Base-by-base conservation (phyloP, 2,888 invertebrate species). In the Phalera bucephala region DNA sequence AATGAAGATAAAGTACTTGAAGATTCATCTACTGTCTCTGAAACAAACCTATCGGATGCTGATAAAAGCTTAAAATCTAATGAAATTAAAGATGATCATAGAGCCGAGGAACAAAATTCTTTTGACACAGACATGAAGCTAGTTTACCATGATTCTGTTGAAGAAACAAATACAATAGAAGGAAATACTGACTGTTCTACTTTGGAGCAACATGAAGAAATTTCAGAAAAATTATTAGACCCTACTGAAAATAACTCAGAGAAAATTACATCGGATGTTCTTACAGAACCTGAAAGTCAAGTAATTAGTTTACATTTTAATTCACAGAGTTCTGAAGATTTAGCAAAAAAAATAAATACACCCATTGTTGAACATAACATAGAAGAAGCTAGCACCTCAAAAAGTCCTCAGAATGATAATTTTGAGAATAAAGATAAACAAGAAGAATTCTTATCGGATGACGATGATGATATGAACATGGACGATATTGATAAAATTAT, bases 401-500 rank as follows among this genome's bases (percentile, higher is more conserved):
- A 9, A n/a, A 11, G 11, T 29, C 19, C 11, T 1, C 3, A 29
- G 7, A 11, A 35, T 36, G 14, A 28, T 30, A 28, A 21, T 31
- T 31, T 15, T 15, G 52, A 59, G 26, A 69, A 74, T 43, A 64
- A 65, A 36, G 36, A 32, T 33, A 33, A 42, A 9, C 31, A 40
- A 13, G 41, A 48, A 19, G 47, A 55, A 4, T 48, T 51, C n/a
- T 82, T 82, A 45, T 76, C 80, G 25, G n/a, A n/a, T n/a, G 81
- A 84, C 26, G 81, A 84, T 52, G 71, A 82, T 59, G 82, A 80
- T 51, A 49, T 80, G 19, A 72, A 81, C 46, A 72, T 80, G 57
- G 78, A 77, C 26, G 80, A 87, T 43, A 80, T 87, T 47, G 83
- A 86, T 47, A 68, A 49, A 37, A 61, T 87, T 6, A 80, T 83